phyloP scores from a whole-genome alignment of 2,113 vertebrate genomes.

The Triplophysa rosa region DNA sequence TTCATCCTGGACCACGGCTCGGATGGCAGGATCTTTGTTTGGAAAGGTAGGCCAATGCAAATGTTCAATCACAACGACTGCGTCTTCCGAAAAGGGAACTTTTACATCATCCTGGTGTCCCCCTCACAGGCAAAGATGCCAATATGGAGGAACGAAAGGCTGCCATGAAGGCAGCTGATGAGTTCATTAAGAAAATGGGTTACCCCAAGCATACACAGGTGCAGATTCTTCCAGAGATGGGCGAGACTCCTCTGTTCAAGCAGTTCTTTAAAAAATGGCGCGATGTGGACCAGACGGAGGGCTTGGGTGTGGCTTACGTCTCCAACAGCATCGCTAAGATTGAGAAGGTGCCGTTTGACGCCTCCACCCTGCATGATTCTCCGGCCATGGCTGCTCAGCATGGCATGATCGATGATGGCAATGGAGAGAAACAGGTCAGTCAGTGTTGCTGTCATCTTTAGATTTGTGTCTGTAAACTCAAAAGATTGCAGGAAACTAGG shows the following conservation, averaged over 20 bases:
- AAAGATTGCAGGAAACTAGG: background rate
- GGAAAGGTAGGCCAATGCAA: constrained; percentile 86
- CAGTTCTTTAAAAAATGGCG: constrained; percentile 99
- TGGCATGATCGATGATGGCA: constrained; percentile 91
- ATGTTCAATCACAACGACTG: background rate
- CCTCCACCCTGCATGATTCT: constrained; percentile 84
- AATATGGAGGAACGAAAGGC: constrained; percentile 90
- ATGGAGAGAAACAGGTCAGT: constrained; percentile 84
- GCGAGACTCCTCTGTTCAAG: constrained; percentile 96
- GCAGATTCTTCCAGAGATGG: constrained; percentile 89
- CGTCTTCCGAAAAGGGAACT: background rate
- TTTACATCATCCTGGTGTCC: background rate
- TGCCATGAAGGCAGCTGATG: constrained; percentile 87
- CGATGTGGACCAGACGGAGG: constrained; percentile 88
- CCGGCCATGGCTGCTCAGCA: constrained; percentile 94
- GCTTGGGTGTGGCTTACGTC: constrained; percentile 85
- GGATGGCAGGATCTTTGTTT: constrained; percentile 92
- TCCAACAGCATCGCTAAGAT: constrained; percentile 91
- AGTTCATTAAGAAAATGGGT: constrained; percentile 95
- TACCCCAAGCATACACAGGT: constrained; percentile 94
- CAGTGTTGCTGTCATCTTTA: background rate
- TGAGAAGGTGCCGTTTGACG: constrained; percentile 89
- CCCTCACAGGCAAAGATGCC: constrained; percentile 82
- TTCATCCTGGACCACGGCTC: constrained; percentile 95
- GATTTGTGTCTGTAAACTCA: too few relatives aligned